Base-by-base conservation (phyloP, 1,140 invertebrate genomes). In the Zaprionus camerounensis region DNA sequence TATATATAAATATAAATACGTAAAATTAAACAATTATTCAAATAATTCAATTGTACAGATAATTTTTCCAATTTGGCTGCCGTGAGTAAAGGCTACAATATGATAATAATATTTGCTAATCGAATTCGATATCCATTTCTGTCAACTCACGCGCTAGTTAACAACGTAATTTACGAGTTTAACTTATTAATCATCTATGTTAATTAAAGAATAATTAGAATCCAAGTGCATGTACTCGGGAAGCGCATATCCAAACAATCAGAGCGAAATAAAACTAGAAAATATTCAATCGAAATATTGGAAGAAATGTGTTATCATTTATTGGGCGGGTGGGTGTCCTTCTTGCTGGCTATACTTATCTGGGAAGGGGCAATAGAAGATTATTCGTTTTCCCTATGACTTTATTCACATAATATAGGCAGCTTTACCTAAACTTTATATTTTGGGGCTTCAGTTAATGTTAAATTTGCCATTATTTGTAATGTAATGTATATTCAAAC, bases 211-310 rank as follows among this genome's bases (percentile, higher is more conserved):
- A 69, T n/a, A 69, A 71, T 67, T 69, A 70, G 51, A 51, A 72
- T 78, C 58, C 69, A 79, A 59, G 56, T 80, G 70, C 72, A 82
- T 80, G 70, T 82, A 73, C 65, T 62, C 58, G 57, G 69, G 65
- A 75, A 69, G 66, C 80, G 74, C 83, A 75, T 75, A 86, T 83
- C 58, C 70, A 83, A 88, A 82, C 82, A 86, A 86, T 88, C 84
- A 88, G 84, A 83, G 64, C 62, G 80, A 88, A 86, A 86, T 86
- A 88, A 86, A 86, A 71, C 64, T 88, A 86, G 71, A 88, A 83
- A 80, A 77, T 86, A 78, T 77, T 80, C 72, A 59, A 77, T 70
- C 59, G 17, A 75, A 67, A 38, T 31, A 24, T 49, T 22, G 20
- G 12, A 38, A 15, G 1, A 26, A 66, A 15, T 20, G 24, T 41